Percentiles rank a stretch among this genome's conserved stretches.
Evolutionary conservation across 2,888 invertebrate species (phyloP).

Genomic region (Frankliniella intonsa): DNA sequence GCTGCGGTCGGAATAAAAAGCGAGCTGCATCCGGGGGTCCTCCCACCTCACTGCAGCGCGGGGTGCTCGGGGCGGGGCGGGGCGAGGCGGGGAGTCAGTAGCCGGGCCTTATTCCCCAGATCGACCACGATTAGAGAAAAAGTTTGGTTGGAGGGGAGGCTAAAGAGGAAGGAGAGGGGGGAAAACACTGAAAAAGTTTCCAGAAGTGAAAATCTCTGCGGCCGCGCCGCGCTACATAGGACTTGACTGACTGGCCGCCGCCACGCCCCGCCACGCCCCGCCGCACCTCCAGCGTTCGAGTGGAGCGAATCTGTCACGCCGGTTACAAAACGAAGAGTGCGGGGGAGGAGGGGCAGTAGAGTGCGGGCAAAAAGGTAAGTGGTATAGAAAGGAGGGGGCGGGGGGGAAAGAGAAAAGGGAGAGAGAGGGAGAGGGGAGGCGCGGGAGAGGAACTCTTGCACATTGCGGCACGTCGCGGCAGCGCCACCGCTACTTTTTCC

Average conservation of each 20-base stretch:
- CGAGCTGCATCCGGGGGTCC: no score
- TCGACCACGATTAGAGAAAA: not conserved
- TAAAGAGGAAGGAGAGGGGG: not conserved
- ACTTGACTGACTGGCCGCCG: not conserved
- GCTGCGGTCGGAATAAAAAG: no score
- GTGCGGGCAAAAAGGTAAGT: no score
- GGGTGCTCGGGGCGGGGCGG: not conserved
- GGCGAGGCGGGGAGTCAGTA: not conserved
- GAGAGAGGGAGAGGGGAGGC: not conserved
- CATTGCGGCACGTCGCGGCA: not conserved
- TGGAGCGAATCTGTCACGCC: constrained; percentile 3
- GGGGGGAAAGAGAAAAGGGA: not conserved
- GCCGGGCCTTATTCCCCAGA: not conserved
- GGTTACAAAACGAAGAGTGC: constrained; percentile 5
- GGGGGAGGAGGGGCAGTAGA: not conserved
- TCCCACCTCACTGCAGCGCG: no score
- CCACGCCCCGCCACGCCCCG: not conserved
- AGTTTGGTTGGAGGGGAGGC: not conserved
- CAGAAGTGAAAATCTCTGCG: not conserved
- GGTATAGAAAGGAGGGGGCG: not conserved
- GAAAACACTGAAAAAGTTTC: no score
- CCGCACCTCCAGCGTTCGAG: not conserved
- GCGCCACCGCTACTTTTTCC: not conserved
- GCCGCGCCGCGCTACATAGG: not conserved
- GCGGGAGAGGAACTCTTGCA: not conserved